Percentiles rank a stretch among this genome's conserved stretches.
Evolutionary conservation across 1,140 invertebrate genomes (phyloP).

Genomic region (Andricus grossulariae): DNA sequence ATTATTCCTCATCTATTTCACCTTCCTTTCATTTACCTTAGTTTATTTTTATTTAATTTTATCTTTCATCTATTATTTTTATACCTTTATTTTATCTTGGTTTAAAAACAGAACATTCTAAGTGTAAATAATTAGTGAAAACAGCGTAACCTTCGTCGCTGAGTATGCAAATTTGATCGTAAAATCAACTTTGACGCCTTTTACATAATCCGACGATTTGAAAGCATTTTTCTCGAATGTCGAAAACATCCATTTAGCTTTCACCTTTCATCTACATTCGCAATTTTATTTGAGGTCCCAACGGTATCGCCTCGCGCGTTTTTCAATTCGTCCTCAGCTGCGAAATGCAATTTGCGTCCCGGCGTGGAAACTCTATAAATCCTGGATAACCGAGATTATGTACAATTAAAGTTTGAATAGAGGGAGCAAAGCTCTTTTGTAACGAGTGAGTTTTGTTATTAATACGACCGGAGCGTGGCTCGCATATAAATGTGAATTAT

Average conservation of each 20-base stretch:
- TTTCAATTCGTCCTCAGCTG: constrained; percentile 36
- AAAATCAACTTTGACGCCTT: background rate
- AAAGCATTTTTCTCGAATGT: background rate
- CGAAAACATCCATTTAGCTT: constrained; percentile 19
- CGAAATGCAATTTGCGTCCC: constrained; percentile 47
- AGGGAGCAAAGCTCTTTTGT: constrained; percentile 43
- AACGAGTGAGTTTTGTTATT: constrained; percentile 50
- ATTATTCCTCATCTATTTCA: too few species aligned
- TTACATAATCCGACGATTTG: background rate
- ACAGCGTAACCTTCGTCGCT: too few species aligned
- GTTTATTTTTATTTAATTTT: too few species aligned
- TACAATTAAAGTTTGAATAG: constrained; percentile 56
- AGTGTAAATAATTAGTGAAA: too few species aligned
- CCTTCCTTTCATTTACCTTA: too few species aligned
- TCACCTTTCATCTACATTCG: constrained; percentile 30
- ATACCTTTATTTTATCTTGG: too few species aligned
- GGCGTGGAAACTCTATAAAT: constrained; percentile 53
- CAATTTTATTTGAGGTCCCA: constrained; percentile 36
- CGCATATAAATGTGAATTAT: constrained; percentile 49
- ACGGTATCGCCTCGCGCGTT: constrained; percentile 32
- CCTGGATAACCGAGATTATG: constrained; percentile 56
- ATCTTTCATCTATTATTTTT: too few species aligned
- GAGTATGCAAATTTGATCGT: too few species aligned
- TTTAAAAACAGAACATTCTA: too few species aligned
- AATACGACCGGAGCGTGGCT: constrained; percentile 44